Conservation (phyloP, 2,113 vertebrate genomes). For the Stictonetta naevosa region DNA sequence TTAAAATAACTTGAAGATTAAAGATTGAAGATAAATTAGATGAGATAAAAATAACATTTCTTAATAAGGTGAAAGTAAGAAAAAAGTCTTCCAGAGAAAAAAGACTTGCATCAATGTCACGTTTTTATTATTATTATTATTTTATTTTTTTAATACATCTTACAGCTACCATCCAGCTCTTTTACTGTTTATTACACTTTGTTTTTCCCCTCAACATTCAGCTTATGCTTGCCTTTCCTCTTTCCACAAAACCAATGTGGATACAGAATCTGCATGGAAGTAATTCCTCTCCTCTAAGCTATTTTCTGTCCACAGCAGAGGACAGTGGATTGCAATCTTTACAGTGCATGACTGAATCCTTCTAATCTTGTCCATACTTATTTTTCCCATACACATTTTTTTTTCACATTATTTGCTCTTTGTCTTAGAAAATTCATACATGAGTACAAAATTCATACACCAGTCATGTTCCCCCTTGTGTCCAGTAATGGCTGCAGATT, state of each 20-base stretch:
- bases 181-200: background rate
- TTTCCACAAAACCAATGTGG: background rate
- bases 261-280: background rate
- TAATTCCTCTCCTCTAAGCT: background rate
- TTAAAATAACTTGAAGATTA: background rate
- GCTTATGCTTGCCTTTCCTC: background rate
- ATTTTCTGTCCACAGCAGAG: background rate
- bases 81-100: background rate
- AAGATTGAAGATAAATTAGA: background rate
- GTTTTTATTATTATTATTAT: background rate
- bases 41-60: background rate
- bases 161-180: background rate
- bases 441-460: background rate
- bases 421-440: accelerated
- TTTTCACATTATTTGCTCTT: background rate
- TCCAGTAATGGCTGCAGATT: background rate
- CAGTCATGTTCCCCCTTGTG: too few species aligned
- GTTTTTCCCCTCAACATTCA: background rate
- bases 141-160: background rate
- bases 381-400: background rate
- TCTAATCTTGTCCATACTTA: background rate
- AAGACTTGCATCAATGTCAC: background rate
- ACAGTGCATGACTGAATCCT: background rate
- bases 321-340: background rate
- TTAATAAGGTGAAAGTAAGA: background rate